These are phyloP conservation scores for Chaetorhynchus papuensis DNA, from an alignment of 2,113 vertebrate species.

Conservation along the genomic window DNA sequence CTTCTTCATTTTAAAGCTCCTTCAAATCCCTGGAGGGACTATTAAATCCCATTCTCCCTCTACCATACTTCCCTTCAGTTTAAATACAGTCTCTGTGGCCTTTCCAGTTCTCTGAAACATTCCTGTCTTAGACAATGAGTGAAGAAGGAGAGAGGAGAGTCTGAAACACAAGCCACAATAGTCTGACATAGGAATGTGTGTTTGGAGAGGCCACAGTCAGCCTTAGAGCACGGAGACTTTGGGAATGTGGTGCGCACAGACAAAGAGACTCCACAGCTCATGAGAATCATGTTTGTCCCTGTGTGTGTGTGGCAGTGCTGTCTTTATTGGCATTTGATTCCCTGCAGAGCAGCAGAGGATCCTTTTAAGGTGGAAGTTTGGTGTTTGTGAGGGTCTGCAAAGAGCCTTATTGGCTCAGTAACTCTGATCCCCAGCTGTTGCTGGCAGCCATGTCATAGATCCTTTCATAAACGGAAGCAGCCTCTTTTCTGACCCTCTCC, in stretches of 20 bases:
- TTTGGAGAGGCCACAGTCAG: not conserved
- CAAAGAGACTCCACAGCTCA: not conserved
- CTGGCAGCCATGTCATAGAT: not conserved
- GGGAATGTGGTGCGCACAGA: not conserved
- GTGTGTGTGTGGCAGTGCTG: rapidly evolving
- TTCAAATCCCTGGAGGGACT: not conserved
- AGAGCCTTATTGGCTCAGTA: not conserved
- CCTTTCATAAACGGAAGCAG: not conserved
- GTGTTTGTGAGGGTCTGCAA: not conserved
- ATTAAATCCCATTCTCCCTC: not conserved
- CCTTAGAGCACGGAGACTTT: not conserved
- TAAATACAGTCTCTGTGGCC: not conserved
- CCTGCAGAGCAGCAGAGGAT: not conserved
- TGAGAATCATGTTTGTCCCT: not conserved
- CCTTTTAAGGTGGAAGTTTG: not conserved
- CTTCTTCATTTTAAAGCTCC: not conserved
- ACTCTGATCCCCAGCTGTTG: not conserved
- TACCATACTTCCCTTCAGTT: not conserved
- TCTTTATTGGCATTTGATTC: not conserved
- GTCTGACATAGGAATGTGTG: not conserved
- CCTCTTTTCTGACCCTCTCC: not conserved
- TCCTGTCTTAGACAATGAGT: not conserved
- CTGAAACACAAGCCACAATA: not conserved
- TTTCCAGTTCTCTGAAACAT: not conserved
- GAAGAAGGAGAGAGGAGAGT: not conserved